phyloP scores from a whole-genome alignment of 35 echinoderm and acorn worm genomes.

The Stichopus chloronotus region DNA sequence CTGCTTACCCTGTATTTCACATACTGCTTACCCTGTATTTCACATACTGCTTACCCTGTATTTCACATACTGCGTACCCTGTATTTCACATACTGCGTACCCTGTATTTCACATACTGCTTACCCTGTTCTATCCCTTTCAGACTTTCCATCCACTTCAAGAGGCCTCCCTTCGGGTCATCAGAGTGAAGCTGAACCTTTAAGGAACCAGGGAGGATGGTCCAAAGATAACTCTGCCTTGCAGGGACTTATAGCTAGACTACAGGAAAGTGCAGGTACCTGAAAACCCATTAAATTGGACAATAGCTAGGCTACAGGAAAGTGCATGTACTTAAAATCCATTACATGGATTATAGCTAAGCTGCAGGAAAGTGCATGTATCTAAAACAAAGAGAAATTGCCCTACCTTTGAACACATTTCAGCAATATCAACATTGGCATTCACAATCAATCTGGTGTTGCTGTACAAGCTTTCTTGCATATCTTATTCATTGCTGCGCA shows the following conservation, averaged over 20 bases:
- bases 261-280: constrained; percentile 50
- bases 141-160: constrained; percentile 20
- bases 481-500: no score
- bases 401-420: no score
- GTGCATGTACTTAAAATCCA: background rate
- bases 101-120: no score
- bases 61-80: no score
- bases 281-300: constrained; percentile 30
- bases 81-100: no score
- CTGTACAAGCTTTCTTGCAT: no score
- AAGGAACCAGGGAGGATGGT: background rate
- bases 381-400: no score
- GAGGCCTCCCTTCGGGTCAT: background rate
- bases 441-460: no score
- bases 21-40: no score
- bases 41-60: no score
- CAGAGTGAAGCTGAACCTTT: background rate
- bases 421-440: no score
- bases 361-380: background rate
- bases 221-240: background rate
- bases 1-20: no score
- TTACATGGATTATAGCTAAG: background rate
- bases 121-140: background rate
- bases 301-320: constrained; percentile 61
- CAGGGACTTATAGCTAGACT: constrained; percentile 50